These are phyloP conservation scores for Apus apus DNA, from an alignment of 2,113 vertebrate species.

Conservation along the genomic window DNA sequence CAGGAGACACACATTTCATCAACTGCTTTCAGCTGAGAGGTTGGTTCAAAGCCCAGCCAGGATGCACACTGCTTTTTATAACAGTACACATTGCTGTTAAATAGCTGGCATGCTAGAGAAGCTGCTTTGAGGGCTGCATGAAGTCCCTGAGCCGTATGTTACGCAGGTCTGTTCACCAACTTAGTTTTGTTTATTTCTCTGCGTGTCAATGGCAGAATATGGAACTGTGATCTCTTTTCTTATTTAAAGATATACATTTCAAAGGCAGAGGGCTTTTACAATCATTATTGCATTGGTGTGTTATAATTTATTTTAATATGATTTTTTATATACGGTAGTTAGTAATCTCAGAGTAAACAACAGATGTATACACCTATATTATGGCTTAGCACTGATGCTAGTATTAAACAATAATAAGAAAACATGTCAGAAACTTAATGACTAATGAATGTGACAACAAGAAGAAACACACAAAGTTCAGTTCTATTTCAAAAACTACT, in stretches of 20 bases:
- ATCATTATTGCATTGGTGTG: slow-evolving; percentile 36
- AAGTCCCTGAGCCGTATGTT: slow-evolving; percentile 25
- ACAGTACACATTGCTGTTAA: slow-evolving; percentile 1
- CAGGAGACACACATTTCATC: background rate
- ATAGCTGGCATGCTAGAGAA: slow-evolving; percentile 19
- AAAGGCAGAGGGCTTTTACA: slow-evolving; percentile 41
- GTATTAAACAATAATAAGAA: slow-evolving; percentile 79
- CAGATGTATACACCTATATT: slow-evolving; percentile 79
- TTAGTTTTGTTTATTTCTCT: slow-evolving; percentile 22
- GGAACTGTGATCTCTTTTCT: background rate
- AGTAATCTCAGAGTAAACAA: slow-evolving; percentile 79
- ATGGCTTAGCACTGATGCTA: slow-evolving; percentile 68
- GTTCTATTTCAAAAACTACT: background rate
- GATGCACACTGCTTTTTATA: slow-evolving; percentile 8
- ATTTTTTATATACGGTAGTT: slow-evolving; percentile 69
- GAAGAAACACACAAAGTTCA: slow-evolving; percentile 65
- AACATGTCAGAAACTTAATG: slow-evolving; percentile 77
- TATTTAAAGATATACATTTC: slow-evolving; percentile 60
- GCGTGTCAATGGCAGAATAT: background rate
- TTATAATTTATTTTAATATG: slow-evolving; percentile 63
- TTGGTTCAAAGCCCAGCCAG: slow-evolving; percentile 21
- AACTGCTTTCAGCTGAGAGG: background rate
- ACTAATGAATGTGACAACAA: slow-evolving; percentile 74
- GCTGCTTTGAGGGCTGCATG: background rate
- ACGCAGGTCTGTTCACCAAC: slow-evolving; percentile 12